Evolutionary conservation across 2,113 vertebrate genomes (phyloP).

Genomic region (Origma solitaria): DNA sequence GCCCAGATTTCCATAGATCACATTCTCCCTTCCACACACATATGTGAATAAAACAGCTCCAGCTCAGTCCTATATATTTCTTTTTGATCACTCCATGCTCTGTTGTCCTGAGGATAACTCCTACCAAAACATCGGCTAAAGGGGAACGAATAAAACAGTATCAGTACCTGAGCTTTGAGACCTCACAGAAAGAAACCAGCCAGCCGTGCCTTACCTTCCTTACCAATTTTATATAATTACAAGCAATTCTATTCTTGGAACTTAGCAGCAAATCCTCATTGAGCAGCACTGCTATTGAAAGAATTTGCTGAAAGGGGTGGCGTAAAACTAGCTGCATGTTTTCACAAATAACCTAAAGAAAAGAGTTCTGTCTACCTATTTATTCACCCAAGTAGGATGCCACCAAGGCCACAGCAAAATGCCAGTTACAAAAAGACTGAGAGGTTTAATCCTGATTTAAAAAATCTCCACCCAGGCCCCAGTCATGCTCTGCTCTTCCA

Average conservation of each 20-base stretch:
- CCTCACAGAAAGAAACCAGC: neutral
- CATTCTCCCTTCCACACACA: neutral
- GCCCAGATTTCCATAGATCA: neutral
- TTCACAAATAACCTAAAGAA: neutral
- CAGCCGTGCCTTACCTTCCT: neutral
- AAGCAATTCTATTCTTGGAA: neutral
- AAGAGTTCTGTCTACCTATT: neutral
- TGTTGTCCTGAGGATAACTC: neutral
- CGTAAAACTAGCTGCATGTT: neutral
- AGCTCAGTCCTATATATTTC: fast-evolving
- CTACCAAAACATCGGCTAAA: neutral
- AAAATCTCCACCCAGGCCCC: neutral
- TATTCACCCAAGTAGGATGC: neutral
- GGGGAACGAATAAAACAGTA: fast-evolving
- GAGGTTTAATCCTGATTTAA: neutral
- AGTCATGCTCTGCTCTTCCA: neutral
- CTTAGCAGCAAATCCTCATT: constrained; percentile 28
- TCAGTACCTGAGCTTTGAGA: neutral
- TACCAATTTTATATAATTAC: neutral
- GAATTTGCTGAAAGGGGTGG: neutral
- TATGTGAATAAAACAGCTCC: neutral
- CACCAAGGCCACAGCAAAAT: neutral
- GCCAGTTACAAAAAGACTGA: neutral
- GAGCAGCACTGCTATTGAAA: neutral
- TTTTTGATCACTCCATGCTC: neutral